phyloP scores from a whole-genome alignment of 2,888 invertebrate species.

The Apotomis betuletana region DNA sequence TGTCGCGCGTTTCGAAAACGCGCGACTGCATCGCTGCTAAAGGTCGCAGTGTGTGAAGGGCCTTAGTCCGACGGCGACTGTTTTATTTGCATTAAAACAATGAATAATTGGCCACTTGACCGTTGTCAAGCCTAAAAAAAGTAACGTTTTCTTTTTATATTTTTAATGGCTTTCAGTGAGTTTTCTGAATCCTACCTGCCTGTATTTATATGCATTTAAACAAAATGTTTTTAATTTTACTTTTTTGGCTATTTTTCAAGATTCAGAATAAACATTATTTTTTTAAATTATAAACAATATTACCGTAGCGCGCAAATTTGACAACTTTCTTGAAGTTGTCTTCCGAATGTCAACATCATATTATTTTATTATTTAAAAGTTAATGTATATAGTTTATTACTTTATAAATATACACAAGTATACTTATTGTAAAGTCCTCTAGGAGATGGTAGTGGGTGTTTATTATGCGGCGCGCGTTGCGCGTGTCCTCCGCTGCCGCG shows the following conservation, averaged over 20 bases:
- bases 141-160: not conserved
- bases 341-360: too few relatives aligned
- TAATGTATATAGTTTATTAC: not conserved
- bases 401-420: not conserved
- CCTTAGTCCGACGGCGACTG: too few relatives aligned
- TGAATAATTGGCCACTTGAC: not conserved
- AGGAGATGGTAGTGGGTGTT: slow-evolving; percentile 37
- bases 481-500: slow-evolving; percentile 49
- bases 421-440: not conserved
- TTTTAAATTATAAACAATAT: not conserved
- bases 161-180: not conserved
- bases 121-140: not conserved
- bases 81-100: too few relatives aligned
- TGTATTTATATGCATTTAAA: not conserved
- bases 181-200: not conserved
- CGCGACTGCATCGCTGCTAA: too few relatives aligned
- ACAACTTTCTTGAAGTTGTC: not conserved
- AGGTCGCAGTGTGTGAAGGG: too few relatives aligned
- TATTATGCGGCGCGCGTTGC: slow-evolving; percentile 52
- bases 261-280: not conserved
- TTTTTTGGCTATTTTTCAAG: not conserved
- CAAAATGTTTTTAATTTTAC: not conserved
- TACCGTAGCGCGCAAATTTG: not conserved
- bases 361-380: too few relatives aligned
- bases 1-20: too few relatives aligned